Evolutionary conservation across 1,140 invertebrate species (phyloP).

Genomic region (Zaprionus camerounensis): DNA sequence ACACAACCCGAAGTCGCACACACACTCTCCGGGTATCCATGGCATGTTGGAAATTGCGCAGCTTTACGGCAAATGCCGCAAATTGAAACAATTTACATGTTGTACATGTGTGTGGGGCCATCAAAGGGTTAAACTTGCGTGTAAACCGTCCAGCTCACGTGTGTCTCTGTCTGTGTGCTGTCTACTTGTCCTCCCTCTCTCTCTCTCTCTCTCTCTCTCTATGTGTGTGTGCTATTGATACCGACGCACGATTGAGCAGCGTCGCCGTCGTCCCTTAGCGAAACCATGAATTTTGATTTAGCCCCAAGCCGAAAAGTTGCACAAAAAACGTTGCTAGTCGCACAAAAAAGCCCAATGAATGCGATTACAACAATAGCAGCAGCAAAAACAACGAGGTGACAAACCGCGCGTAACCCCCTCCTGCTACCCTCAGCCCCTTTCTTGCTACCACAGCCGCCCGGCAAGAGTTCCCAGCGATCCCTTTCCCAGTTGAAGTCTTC

Average conservation of each 20-base stretch:
- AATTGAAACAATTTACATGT: slow-evolving; percentile 83
- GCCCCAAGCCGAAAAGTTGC: slow-evolving; percentile 18
- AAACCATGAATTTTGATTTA: slow-evolving; percentile 83
- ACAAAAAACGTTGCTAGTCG: slow-evolving; percentile 24
- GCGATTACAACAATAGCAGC: slow-evolving; percentile 17
- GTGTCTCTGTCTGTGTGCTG: slow-evolving; percentile 9
- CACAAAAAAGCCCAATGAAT: slow-evolving; percentile 20
- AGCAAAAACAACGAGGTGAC: slow-evolving; percentile 66
- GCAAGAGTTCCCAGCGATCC: neutral
- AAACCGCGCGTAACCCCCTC: slow-evolving; percentile 68
- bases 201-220: neutral
- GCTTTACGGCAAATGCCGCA: slow-evolving; percentile 81
- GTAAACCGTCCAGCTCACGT: slow-evolving; percentile 52
- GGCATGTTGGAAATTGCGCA: slow-evolving; percentile 80
- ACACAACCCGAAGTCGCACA: slow-evolving; percentile 19
- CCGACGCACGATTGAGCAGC: slow-evolving; percentile 51
- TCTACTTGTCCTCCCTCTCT: neutral
- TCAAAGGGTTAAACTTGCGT: slow-evolving; percentile 80
- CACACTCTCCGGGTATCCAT: slow-evolving; percentile 55
- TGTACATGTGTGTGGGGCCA: slow-evolving; percentile 75
- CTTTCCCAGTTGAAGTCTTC: neutral
- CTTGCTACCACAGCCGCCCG: slow-evolving; percentile 17
- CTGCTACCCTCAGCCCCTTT: neutral
- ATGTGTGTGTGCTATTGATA: slow-evolving; percentile 64
- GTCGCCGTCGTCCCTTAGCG: slow-evolving; percentile 58